Percentiles rank a stretch among this genome's conserved stretches.
These are phyloP conservation scores for Drosophila erecta DNA, from an alignment of 1,140 invertebrate species.

Conservation along the genomic window DNA sequence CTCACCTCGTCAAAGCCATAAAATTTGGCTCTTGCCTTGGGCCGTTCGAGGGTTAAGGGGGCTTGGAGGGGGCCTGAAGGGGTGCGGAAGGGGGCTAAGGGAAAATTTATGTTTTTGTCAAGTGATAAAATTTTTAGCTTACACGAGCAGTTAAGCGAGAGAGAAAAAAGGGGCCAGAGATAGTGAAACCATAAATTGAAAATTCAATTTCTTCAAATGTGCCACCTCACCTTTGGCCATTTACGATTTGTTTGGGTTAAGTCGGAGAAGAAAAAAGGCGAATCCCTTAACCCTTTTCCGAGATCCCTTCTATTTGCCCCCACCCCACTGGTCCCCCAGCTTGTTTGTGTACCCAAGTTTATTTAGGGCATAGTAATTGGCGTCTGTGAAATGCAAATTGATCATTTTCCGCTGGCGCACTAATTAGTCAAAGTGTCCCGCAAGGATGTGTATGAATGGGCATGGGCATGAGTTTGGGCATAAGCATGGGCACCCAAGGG, in stretches of 20 bases:
- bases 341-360: constrained; percentile 19
- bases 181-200: constrained; percentile 78
- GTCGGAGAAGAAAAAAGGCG: background rate
- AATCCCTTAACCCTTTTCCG: constrained; percentile 30
- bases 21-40: constrained; percentile 45
- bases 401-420: constrained; percentile 74
- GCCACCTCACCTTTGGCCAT: constrained; percentile 49
- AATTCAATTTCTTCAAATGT: constrained; percentile 81
- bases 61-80: background rate
- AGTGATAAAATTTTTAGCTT: constrained; percentile 83
- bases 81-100: constrained; percentile 37
- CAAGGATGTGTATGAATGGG: constrained; percentile 22
- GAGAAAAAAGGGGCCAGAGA: constrained; percentile 25
- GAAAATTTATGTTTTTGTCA: constrained; percentile 81
- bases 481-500: constrained; percentile 36
- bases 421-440: constrained; percentile 78
- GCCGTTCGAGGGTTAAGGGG: background rate
- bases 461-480: background rate
- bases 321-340: too few species aligned
- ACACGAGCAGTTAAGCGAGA: constrained; percentile 69
- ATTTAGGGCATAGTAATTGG: constrained; percentile 64
- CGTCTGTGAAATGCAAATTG: constrained; percentile 79
- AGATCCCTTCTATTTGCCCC: constrained; percentile 36
- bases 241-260: constrained; percentile 76
- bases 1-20: constrained; percentile 49